Base-by-base conservation (phyloP, 2,113 vertebrate species). In the Numenius arquata region DNA sequence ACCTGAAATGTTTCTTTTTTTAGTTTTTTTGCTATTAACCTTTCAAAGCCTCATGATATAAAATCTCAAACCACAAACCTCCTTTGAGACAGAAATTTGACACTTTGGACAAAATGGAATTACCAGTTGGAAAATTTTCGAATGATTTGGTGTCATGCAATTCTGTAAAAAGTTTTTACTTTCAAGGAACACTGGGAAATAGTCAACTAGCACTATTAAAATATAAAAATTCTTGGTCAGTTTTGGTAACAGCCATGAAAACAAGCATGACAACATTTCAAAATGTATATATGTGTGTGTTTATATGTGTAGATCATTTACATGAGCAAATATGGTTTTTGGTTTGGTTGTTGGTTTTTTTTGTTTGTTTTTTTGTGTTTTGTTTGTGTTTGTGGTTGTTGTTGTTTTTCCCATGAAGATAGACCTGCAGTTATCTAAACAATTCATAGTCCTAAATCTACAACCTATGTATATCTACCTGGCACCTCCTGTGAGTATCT, bases 251-350 rank as follows among this genome's bases (percentile, higher is more conserved):
- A 68, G 15, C 18, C 27, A 48, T 48, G 38, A 53, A 63, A 84
- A 77, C 8, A 85, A 55, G 23, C 3, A 68, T 45, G 36, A 43
- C 4, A 36, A 25, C 0, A 36, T 59, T 85, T 68, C 15, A 53
- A 59, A 77, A 53, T 12, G 3, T 55, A 3, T 47, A 15, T 38
- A 8, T 50, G 14, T 18, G 6, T 26, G 3, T 41, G 4, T 72
- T 18, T 25, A 9, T 41, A 8, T 59, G 1, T 15, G 15, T n/a
- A 61, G n/a, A 59, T 59, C 1, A 1, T 62, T 70, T 79, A 53
- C 20, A 58, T 27, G 9, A 0, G 2, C 11, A 43, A 3, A 45
- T 45, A 25, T 4, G 12, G 48, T 11, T 36, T 20, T 15, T 4
- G 47, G 22, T 48, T 12, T 48, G 47, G 47, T 48, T 4, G 2